phyloP scores from a whole-genome alignment of 1,140 invertebrate genomes.

The Ceratina japonica region DNA sequence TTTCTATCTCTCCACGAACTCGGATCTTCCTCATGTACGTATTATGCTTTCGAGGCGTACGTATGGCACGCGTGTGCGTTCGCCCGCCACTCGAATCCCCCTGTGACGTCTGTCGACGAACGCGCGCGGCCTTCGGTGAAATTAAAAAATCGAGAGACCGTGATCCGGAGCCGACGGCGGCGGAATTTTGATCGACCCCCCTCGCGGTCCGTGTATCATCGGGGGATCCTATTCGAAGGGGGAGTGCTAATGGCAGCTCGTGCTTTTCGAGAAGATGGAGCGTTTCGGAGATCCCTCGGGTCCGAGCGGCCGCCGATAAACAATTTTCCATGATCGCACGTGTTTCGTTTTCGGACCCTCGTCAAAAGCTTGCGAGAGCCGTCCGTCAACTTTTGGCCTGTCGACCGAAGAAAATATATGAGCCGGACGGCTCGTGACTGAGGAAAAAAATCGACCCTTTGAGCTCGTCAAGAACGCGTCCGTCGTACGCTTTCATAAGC shows the following conservation, averaged over 20 bases:
- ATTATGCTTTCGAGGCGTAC: too few relatives aligned
- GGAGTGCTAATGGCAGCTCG: slow-evolving; percentile 50
- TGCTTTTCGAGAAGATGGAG: slow-evolving; percentile 44
- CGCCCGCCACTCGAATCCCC: neutral
- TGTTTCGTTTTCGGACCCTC: slow-evolving; percentile 44
- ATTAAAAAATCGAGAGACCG: slow-evolving; percentile 51
- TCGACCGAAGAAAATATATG: slow-evolving; percentile 15
- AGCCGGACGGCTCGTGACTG: neutral
- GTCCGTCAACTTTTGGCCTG: slow-evolving; percentile 13
- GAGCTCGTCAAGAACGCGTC: neutral
- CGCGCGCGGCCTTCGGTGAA: slow-evolving; percentile 14
- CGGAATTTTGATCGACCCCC: slow-evolving; percentile 50
- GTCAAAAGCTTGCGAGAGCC: slow-evolving; percentile 47
- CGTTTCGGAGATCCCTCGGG: slow-evolving; percentile 56
- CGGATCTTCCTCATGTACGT: too few relatives aligned
- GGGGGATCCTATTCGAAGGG: neutral
- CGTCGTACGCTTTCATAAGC: neutral
- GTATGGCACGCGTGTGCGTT: neutral
- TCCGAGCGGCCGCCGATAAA: slow-evolving; percentile 52
- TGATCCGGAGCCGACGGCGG: slow-evolving; percentile 37
- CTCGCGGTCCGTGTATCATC: too few relatives aligned
- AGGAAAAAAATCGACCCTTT: neutral
- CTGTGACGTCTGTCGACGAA: neutral
- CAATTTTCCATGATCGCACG: slow-evolving; percentile 51
- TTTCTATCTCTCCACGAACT: too few relatives aligned